Percentiles rank a stretch among this genome's conserved stretches.
phyloP scores from a whole-genome alignment of 2,113 vertebrate species.

The Bos javanicus region DNA sequence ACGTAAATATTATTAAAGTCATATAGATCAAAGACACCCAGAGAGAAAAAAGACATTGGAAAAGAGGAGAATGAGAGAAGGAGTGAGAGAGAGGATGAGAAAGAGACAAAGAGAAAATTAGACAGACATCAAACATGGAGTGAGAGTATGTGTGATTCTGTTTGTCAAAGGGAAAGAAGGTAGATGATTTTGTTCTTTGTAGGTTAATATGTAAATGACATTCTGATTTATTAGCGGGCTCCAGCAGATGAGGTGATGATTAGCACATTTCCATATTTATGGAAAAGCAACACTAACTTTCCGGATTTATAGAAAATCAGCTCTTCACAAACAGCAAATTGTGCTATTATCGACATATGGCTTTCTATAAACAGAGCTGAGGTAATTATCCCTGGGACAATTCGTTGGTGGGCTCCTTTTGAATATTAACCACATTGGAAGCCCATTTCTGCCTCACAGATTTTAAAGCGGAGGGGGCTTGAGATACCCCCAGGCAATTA shows the following conservation, averaged over 20 bases:
- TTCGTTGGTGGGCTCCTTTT: constrained; percentile 69
- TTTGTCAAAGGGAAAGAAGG: constrained; percentile 60
- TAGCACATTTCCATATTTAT: constrained; percentile 79
- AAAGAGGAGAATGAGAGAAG: background rate
- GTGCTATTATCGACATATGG: constrained; percentile 76
- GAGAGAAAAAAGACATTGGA: background rate
- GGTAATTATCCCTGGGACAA: constrained; percentile 75
- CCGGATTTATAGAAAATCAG: constrained; percentile 76
- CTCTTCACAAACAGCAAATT: constrained; percentile 73
- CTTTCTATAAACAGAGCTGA: constrained; percentile 76
- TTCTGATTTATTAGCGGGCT: constrained; percentile 74
- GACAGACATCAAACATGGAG: background rate
- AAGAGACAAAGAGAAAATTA: background rate
- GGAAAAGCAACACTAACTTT: constrained; percentile 75
- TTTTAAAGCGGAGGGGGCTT: constrained; percentile 52
- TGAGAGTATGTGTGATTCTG: background rate
- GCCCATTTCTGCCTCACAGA: constrained; percentile 49
- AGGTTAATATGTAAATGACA: constrained; percentile 78
- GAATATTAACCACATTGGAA: constrained; percentile 67
- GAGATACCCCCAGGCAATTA: constrained; percentile 38
- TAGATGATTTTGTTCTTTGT: constrained; percentile 69
- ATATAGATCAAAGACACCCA: background rate
- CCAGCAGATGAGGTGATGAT: constrained; percentile 77
- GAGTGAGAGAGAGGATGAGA: background rate
- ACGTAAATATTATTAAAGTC: constrained; percentile 46